Percentiles rank a stretch among this genome's conserved stretches.
phyloP scores from a whole-genome alignment of 2,113 vertebrate genomes.

The Corythornis madagascariensis region DNA sequence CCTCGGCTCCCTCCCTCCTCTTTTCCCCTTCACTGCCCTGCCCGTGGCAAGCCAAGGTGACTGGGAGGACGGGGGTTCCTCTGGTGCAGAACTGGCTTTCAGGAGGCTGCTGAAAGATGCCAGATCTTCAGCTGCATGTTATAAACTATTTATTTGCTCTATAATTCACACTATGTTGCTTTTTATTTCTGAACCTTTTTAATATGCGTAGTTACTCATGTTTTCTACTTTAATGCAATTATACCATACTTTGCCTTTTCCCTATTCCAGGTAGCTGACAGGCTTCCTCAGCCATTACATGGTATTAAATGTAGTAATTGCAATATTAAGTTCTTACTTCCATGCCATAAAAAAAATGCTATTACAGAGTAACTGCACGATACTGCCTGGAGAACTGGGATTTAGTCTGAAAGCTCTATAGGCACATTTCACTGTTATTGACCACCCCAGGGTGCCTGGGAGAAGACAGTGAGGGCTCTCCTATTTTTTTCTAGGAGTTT shows the following conservation, averaged over 20 bases:
- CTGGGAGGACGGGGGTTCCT: neutral
- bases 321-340: slow-evolving; percentile 16
- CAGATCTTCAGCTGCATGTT: neutral
- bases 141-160: neutral
- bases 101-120: neutral
- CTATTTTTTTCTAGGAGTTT: too few relatives aligned
- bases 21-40: neutral
- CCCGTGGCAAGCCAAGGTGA: neutral
- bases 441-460: neutral
- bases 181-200: slow-evolving; percentile 46
- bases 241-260: slow-evolving; percentile 2
- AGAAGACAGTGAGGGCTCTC: neutral
- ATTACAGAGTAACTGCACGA: neutral
- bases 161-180: neutral
- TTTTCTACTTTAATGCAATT: slow-evolving; percentile 54
- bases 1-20: rapidly evolving
- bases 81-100: neutral
- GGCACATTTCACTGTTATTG: neutral
- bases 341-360: slow-evolving; percentile 5
- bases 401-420: neutral
- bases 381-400: neutral
- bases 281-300: slow-evolving; percentile 27
- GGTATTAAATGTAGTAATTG: slow-evolving; percentile 55
- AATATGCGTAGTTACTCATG: slow-evolving; percentile 8
- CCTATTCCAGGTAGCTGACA: neutral